Percentiles rank a stretch among this genome's conserved stretches.
Conservation (phyloP, 2,113 vertebrate species). For the Morone chrysops region DNA sequence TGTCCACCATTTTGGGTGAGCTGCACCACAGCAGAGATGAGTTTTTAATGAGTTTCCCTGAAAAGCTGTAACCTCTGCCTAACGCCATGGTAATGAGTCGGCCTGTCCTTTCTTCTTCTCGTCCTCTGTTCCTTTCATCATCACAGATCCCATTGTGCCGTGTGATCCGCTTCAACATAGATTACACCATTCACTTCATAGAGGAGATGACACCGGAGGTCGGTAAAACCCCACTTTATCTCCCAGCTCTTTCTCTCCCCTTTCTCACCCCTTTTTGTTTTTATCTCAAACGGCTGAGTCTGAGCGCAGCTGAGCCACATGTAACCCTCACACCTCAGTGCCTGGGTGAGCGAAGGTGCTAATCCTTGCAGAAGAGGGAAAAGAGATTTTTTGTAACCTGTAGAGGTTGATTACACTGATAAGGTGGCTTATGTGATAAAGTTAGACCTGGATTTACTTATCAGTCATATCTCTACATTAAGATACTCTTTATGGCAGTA, state of each 20-base stretch:
- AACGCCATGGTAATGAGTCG: conserved; percentile 65
- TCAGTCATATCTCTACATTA: conserved; percentile 54
- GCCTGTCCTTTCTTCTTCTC: conserved; percentile 48
- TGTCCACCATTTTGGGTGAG: background rate
- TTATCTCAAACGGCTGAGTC: conserved; percentile 61
- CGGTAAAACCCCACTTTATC: conserved; percentile 78
- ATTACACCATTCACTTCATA: conserved; percentile 99
- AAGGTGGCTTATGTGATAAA: conserved; percentile 61
- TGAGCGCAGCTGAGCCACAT: conserved; percentile 59
- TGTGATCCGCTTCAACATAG: conserved; percentile 99
- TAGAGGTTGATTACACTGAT: conserved; percentile 57
- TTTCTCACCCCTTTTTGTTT: conserved; percentile 63
- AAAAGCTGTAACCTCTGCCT: conserved; percentile 75
- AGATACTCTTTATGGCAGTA: background rate
- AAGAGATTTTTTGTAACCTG: conserved; percentile 46
- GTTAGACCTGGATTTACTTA: conserved; percentile 65
- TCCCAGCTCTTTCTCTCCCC: conserved; percentile 38
- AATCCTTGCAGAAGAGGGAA: conserved; percentile 64
- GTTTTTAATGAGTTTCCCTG: conserved; percentile 77
- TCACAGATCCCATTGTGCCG: conserved; percentile 97
- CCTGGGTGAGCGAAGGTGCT: conserved; percentile 56
- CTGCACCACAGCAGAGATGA: conserved; percentile 20
- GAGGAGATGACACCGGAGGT: conserved; percentile 99
- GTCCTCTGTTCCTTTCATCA: conserved; percentile 67
- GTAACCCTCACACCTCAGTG: conserved; percentile 56